Evolutionary conservation across 2,797 vertebrate genomes (phyloP), one percentile per base, ranked within the genome.

Genomic region (Picus viridis): DNA sequence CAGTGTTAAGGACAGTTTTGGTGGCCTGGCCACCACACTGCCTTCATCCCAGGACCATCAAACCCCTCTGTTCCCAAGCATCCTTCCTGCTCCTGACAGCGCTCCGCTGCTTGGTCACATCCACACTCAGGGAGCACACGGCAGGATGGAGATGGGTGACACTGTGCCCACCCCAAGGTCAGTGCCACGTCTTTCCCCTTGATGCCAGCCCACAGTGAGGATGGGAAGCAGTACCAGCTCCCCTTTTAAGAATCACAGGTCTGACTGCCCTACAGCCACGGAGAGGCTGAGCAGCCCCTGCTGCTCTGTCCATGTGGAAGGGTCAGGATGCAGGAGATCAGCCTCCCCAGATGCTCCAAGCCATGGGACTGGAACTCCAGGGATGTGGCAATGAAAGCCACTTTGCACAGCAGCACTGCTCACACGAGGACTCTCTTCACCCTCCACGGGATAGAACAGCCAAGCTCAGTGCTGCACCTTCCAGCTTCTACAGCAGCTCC

Each of bases 81-180:
- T 34, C 27, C 49, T 41, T 41, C 84, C 34, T 0, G 0, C n/a
- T 73, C 57, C 68, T 12, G 8, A 20, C 19, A 0, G 22, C 15
- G 1, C 51, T 20, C 2, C 1, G 56, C 70, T 30, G 63, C 57
- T 26, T 3, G 58, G 41, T 15, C 30, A 19, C 49, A 23, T 34
- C 32, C 10, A 6, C 29, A 13, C 45, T 20, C 24, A 3, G 39
- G n/a, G 8, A n/a, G 63, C 30, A 7, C 39, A 4, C 0, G 2
- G 62, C 5, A 41, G 14, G 51, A 43, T 9, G 51, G 51, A 71
- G 43, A 16, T 12, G 10, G 12, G 53, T 27, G 27, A 16, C 77
- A 62, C n/a, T 3, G 3, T 36, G 26, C 26, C 61, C 3, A 1
- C 16, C 32, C 56, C 51, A 14, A n/a, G 58, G 34, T 27, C 34